Conservation (phyloP, 2,113 vertebrate species). For the Cyanoderma ruficeps region DNA sequence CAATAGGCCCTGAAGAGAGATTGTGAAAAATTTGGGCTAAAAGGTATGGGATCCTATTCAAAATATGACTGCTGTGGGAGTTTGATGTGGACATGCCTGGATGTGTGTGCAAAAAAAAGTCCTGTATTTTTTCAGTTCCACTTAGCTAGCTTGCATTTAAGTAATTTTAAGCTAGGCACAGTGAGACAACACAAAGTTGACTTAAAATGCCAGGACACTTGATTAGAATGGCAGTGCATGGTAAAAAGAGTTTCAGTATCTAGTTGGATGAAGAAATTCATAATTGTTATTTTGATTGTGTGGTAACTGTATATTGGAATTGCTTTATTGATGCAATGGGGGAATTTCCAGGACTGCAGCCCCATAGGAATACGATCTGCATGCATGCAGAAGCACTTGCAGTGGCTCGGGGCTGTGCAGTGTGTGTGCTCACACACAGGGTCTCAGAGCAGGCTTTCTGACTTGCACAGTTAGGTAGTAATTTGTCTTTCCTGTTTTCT, state of each 20-base stretch:
- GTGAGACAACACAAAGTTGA: not conserved
- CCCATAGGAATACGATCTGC: not conserved
- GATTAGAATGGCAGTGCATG: not conserved
- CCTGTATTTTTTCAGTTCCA: not conserved
- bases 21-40: not conserved
- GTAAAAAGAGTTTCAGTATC: not conserved
- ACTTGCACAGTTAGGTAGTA: not conserved
- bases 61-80: not conserved
- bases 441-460: not conserved
- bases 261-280: not conserved
- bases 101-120: not conserved
- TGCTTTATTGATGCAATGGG: not conserved
- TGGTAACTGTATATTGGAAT: not conserved
- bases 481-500: not conserved
- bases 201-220: not conserved
- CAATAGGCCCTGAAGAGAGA: not conserved
- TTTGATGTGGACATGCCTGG: not conserved
- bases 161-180: not conserved
- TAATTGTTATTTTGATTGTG: not conserved
- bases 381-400: not conserved
- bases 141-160: not conserved
- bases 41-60: not conserved
- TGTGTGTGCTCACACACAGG: not conserved
- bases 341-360: not conserved
- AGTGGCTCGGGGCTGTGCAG: fast-evolving